A percentile compares a stretch with the other conserved stretches of the same genome.
These are phyloP conservation scores for Miichthys miiuy DNA, from an alignment of 2,797 vertebrate species.

Conservation along the genomic window DNA sequence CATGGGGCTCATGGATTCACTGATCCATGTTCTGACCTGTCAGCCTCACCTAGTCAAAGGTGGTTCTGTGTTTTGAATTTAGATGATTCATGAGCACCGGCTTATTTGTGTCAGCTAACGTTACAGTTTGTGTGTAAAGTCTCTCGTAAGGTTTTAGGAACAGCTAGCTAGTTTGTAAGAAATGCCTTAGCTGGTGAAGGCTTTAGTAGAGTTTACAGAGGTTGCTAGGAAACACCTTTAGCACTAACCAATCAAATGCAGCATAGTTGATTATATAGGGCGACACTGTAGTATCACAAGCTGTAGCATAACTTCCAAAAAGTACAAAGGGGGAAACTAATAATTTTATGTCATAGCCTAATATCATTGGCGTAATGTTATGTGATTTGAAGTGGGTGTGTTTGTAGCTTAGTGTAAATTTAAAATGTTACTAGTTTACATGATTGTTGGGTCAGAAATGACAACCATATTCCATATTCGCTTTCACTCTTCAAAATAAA, in stretches of 20 bases:
- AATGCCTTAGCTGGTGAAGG: background rate
- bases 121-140: slow-evolving; percentile 4
- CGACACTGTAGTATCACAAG: background rate
- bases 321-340: background rate
- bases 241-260: too few relatives aligned
- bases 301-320: background rate
- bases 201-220: too few relatives aligned
- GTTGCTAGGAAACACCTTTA: too few relatives aligned
- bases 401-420: background rate
- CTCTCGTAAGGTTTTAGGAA: background rate
- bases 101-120: slow-evolving; percentile 12
- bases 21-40: slow-evolving; percentile 34
- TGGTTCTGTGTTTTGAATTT: slow-evolving; percentile 6
- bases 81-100: slow-evolving; percentile 16
- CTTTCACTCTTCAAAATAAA: background rate
- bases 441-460: background rate
- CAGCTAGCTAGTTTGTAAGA: background rate
- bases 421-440: background rate
- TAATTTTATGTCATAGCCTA: background rate
- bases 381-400: background rate
- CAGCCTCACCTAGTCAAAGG: slow-evolving; percentile 28
- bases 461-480: background rate
- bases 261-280: too few relatives aligned
- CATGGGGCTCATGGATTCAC: background rate
- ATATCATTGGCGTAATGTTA: background rate